Percentiles rank a stretch among this genome's conserved stretches.
These are phyloP conservation scores for Augiades crinisus DNA, from an alignment of 2,888 invertebrate genomes.

Conservation along the genomic window DNA sequence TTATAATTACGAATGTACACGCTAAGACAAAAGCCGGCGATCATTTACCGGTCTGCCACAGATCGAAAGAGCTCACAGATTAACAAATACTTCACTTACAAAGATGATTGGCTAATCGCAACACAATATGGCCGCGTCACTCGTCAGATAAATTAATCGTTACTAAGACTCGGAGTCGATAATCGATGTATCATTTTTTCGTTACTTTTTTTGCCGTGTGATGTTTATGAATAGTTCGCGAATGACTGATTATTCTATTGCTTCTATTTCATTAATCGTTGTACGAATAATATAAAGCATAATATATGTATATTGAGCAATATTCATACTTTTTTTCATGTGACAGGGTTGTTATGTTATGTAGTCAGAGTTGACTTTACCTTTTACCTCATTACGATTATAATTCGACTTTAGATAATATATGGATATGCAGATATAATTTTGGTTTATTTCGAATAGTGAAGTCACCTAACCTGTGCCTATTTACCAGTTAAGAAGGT, in stretches of 20 bases:
- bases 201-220: no score
- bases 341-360: slow-evolving; percentile 3
- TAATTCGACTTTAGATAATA: neutral
- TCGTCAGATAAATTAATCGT: slow-evolving; percentile 5
- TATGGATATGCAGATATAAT: neutral
- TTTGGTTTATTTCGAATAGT: neutral
- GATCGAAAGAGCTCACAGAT: slow-evolving; percentile 7
- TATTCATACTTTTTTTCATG: no score
- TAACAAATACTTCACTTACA: slow-evolving; percentile 6
- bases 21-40: slow-evolving; percentile 24
- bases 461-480: slow-evolving; percentile 3
- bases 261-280: no score
- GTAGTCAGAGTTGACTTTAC: slow-evolving; percentile 5
- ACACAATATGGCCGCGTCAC: neutral
- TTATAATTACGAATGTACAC: slow-evolving; percentile 27
- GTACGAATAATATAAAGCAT: no score
- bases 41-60: neutral
- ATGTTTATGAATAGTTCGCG: no score
- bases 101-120: slow-evolving; percentile 11
- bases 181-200: no score
- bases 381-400: slow-evolving; percentile 1
- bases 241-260: no score
- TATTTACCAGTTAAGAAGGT: slow-evolving; percentile 1
- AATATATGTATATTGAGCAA: no score
- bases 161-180: no score